Evolutionary conservation across 1,140 invertebrate genomes (phyloP), one percentile per base, ranked within the genome.

Genomic region (Varroa destructor): DNA sequence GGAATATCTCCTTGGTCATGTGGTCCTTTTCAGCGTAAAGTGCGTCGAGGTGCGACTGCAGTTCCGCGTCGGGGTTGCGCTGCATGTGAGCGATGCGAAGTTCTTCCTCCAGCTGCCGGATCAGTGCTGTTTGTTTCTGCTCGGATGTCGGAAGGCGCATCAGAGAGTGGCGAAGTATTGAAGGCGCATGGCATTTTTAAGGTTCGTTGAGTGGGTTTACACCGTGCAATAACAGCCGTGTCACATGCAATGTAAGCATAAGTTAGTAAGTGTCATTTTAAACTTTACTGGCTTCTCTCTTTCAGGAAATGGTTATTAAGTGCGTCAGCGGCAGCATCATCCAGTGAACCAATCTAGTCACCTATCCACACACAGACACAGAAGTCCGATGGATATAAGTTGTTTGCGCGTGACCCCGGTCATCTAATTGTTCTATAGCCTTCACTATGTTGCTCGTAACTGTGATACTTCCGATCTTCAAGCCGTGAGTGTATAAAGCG

Each of bases 61-160:
- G 84, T 80, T 93, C 91, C 58, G 91, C 84, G 77, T 89, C 91
- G 0, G 89, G 89, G 71, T 77, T 77, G 40, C 78, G 76, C 36
- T 89, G 83, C 85, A 91, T 88, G 75, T 89, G 84, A 78, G 91
- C 81, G 77, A 89, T 83, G 43, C 92, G 82, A 79, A 95, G 88
- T 80, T 96, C 92, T 73, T 84, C 83, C 80, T 97, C 92, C 74
- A 97, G 81, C 81, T 96, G 91, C 64, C 91, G 84, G 25, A 96
- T 91, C 77, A 94, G 82, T 85, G 92, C 89, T 61, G 89, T 88
- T 88, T 96, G 92, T 89, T 95, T 95, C 92, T 97, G 85, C 54
- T 83, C 70, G 56, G 25, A 12, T 61, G 5, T 51, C 25, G 25
- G 25, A 43, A 58, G 73, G 64, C 6, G 25, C 25, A 25, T 43